Conservation (phyloP, 2,888 invertebrate species). For the Podotricha telesiphe region DNA sequence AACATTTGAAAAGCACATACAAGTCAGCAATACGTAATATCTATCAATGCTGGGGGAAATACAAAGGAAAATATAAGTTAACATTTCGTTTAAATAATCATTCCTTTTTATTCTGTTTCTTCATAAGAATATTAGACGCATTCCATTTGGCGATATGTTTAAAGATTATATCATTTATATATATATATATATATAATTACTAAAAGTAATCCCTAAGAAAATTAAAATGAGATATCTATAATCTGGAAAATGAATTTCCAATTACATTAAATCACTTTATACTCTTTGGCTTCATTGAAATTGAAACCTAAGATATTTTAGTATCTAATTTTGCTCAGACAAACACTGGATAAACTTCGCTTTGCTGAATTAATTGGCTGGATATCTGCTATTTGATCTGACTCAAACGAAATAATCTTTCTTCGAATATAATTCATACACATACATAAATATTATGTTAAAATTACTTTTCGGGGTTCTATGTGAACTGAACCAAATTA, state of each 20-base stretch:
- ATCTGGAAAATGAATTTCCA: conserved; percentile 25
- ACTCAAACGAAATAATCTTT: conserved; percentile 39
- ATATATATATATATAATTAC: not conserved
- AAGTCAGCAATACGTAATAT: too few relatives aligned
- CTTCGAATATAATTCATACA: conserved; percentile 19
- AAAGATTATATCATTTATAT: too few relatives aligned
- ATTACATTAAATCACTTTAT: conserved; percentile 36
- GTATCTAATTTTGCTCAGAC: conserved; percentile 45
- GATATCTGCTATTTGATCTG: conserved; percentile 46
- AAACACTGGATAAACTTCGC: conserved; percentile 47
- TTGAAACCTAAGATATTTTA: conserved; percentile 45
- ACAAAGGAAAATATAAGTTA: too few relatives aligned
- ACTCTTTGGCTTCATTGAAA: conserved; percentile 41
- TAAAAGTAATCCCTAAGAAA: not conserved
- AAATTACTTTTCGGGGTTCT: not conserved
- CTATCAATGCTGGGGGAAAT: too few relatives aligned
- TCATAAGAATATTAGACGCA: too few relatives aligned
- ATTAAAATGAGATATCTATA: not conserved
- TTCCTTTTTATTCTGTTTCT: too few relatives aligned
- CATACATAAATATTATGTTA: not conserved
- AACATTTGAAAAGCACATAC: too few relatives aligned
- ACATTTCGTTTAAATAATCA: too few relatives aligned
- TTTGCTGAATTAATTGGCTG: conserved; percentile 52
- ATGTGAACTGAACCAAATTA: not conserved
- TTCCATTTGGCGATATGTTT: too few relatives aligned